phyloP scores from a whole-genome alignment of 2,888 invertebrate species.

The Protodeltote pygarga region DNA sequence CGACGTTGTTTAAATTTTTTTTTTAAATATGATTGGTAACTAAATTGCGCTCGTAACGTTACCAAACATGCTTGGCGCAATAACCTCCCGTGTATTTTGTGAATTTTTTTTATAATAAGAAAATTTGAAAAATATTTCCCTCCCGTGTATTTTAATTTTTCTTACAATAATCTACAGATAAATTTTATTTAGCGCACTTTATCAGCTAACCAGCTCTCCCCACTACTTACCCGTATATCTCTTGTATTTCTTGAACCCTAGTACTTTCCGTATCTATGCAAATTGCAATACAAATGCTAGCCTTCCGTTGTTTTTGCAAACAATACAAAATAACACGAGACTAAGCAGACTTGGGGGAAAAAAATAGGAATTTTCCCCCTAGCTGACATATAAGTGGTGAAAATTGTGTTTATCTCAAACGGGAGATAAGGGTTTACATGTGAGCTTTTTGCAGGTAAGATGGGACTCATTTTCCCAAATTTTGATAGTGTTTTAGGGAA shows the following conservation, averaged over 20 bases:
- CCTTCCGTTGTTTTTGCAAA: slow-evolving; percentile 64
- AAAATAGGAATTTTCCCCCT: slow-evolving; percentile 32
- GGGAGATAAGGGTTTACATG: background rate
- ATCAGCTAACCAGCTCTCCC: too few relatives aligned
- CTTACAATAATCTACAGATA: too few relatives aligned
- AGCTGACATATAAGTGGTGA: slow-evolving; percentile 1
- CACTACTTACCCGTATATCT: too few relatives aligned
- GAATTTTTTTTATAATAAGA: too few relatives aligned
- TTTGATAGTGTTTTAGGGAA: too few relatives aligned
- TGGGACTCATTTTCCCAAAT: too few relatives aligned
- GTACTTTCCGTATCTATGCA: slow-evolving; percentile 76
- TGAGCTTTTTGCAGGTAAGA: background rate
- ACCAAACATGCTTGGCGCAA: slow-evolving; percentile 20
- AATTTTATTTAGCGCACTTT: too few relatives aligned
- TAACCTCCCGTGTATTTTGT: slow-evolving; percentile 37
- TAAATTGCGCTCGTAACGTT: background rate
- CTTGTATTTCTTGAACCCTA: slow-evolving; percentile 66
- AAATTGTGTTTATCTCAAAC: slow-evolving; percentile 4
- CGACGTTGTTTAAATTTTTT: too few relatives aligned
- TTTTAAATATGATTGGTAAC: too few relatives aligned
- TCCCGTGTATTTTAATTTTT: too few relatives aligned
- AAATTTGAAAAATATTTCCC: too few relatives aligned
- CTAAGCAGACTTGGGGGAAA: slow-evolving; percentile 40
- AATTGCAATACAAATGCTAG: slow-evolving; percentile 71
- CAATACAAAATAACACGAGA: slow-evolving; percentile 60